phyloP scores from a whole-genome alignment of 2,888 invertebrate species.

The Hipparchia semele region DNA sequence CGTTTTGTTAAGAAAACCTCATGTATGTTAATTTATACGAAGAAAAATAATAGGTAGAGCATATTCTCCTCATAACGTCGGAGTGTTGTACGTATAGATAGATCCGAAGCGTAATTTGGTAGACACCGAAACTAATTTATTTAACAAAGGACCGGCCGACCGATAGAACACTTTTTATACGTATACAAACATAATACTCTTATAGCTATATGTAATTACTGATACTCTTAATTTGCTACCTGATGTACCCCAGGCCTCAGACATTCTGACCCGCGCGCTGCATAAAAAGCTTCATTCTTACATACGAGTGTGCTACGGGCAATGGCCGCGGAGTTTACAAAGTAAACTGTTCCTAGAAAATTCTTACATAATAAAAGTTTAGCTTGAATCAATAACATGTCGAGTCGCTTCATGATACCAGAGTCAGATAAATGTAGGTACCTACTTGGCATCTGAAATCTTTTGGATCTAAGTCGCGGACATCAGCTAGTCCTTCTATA shows the following conservation, averaged over 20 bases:
- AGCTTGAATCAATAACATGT: background rate
- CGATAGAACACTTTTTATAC: constrained; percentile 79
- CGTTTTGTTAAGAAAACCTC: constrained; percentile 68
- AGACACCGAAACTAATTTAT: constrained; percentile 84
- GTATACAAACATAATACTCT: constrained; percentile 76
- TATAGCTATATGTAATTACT: constrained; percentile 59
- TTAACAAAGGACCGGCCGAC: constrained; percentile 81
- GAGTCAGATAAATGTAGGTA: background rate
- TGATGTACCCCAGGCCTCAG: constrained; percentile 43
- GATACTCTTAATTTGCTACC: constrained; percentile 57
- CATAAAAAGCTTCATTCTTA: constrained; percentile 23
- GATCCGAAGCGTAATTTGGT: constrained; percentile 83
- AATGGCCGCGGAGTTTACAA: constrained; percentile 2
- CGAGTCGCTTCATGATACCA: background rate
- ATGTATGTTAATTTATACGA: constrained; percentile 78
- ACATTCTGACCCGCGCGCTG: constrained; percentile 39
- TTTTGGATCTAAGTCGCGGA: no score
- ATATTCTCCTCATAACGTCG: constrained; percentile 76
- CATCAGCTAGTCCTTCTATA: no score
- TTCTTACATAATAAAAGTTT: background rate
- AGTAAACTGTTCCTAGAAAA: constrained; percentile 4
- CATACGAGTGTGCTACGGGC: constrained; percentile 4
- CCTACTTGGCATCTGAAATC: background rate
- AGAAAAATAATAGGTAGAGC: constrained; percentile 75
- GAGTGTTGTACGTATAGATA: constrained; percentile 76